These are phyloP conservation scores for Cherax destructor DNA, from an alignment of 1,140 invertebrate genomes.

Conservation along the genomic window DNA sequence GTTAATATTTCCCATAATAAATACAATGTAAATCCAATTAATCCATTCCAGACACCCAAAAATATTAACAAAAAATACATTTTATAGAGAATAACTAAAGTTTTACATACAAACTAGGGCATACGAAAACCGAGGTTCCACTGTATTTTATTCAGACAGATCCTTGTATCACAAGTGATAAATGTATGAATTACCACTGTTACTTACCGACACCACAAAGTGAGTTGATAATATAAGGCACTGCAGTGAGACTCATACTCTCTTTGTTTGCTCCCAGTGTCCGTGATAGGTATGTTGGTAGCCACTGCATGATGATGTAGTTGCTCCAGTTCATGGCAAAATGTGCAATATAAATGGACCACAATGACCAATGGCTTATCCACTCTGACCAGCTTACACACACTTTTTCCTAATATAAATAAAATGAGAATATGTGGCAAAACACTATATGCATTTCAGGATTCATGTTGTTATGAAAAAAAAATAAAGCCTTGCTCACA, in stretches of 20 bases:
- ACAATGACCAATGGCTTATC: constrained; percentile 83
- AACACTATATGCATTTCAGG: too few species aligned
- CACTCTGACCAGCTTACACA: constrained; percentile 82
- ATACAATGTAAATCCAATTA: too few species aligned
- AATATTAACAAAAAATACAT: too few species aligned
- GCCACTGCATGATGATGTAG: constrained; percentile 90
- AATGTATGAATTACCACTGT: neutral
- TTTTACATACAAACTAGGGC: too few species aligned
- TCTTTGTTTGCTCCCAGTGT: constrained; percentile 83
- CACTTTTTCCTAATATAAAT: constrained; percentile 69
- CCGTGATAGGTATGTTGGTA: constrained; percentile 84
- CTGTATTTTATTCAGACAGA: too few species aligned
- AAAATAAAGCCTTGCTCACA: too few species aligned
- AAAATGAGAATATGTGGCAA: neutral
- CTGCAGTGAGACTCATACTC: constrained; percentile 85
- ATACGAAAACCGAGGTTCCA: too few species aligned
- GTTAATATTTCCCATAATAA: too few species aligned
- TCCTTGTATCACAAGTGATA: too few species aligned
- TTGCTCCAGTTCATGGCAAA: constrained; percentile 91
- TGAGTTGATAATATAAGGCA: constrained; percentile 87
- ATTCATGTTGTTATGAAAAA: too few species aligned
- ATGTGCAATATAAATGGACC: constrained; percentile 87
- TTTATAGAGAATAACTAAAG: too few species aligned
- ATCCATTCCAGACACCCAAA: too few species aligned
- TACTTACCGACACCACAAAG: constrained; percentile 83